Evolutionary conservation across 2,113 vertebrate species (phyloP), one percentile per base, ranked within the genome.

Genomic region (Atractosteus spatula): DNA sequence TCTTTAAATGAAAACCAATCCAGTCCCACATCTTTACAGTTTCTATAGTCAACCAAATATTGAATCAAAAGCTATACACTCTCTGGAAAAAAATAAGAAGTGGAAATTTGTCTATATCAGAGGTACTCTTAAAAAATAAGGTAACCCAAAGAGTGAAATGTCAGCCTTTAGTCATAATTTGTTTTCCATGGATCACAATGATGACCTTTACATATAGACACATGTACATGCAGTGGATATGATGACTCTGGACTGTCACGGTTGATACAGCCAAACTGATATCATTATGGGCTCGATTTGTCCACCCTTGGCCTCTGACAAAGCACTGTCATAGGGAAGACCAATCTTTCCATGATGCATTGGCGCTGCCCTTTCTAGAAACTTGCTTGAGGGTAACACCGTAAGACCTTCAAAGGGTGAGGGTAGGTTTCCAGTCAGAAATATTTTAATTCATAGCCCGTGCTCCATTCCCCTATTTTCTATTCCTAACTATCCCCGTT

Each of bases 181-280:
- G 78, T 85, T 77, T 79, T 80, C 74, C 81, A 66, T 51, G 74
- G 79, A 74, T 85, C 71, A 77, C 71, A 72, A 62, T 86, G 89
- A 84, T 94, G 92, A 97, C 94, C 93, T 94, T 94, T 93, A 88
- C 80, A 91, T 91, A 89, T 85, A 87, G 90, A 92, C 85, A 89
- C 86, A 87, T 90, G 86, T 84, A 88, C 88, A 89, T 79, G 88
- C 78, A 79, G 74, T 61, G 84, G 74, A 74, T 81, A 85, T 79
- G 84, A 91, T 92, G 85, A 88, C 85, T 88, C 86, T 88, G 82
- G 80, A 81, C 81, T 91, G 92, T 95, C 93, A 94, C 57, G 81
- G 85, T 29, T 81, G 87, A 87, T 93, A 82, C 82, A 84, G 85
- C 84, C 83, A 89, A 89, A 94, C 89, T 91, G 90, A 91, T 91